Evolutionary conservation across 35 echinoderm and acorn worm species (phyloP), one percentile per base, ranked within the genome.

Genomic region (Amphiura filiformis): DNA sequence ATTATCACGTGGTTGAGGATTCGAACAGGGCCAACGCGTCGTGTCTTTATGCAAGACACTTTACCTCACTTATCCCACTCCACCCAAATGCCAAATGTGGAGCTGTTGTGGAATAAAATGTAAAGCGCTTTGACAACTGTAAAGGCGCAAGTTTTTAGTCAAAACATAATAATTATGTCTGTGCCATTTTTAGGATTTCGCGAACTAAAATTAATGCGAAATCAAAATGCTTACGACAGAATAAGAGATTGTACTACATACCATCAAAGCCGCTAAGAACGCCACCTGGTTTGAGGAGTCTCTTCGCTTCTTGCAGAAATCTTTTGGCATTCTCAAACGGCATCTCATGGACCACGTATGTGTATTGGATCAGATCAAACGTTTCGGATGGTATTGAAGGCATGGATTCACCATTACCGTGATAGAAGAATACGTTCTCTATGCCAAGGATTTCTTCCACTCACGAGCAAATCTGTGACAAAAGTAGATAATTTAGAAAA

Each of bases 271-370:
- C 89, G 42, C 89, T 85, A 52, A 91, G 82, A 11, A 57, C 83
- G 23, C 89, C 89, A 56, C 82, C 89, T 0, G 89, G 89, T 31
- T 38, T 78, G 40, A 91, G 77, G 20, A 91, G 64, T 42, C 89
- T 37, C 31, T 75, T 77, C 3, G 75, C 75, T 75, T 91, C 89
- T 15, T 78, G 37, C 1, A 91, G 42, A 35, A 91, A 65, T 36
- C 76, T 13, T 32, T 65, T 41, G 30, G 61, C 77, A 49, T 91
- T 91, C 31, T 35, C 31, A 31, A 37, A 52, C 34, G 89, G 89
- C 89, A 91, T 91, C 76, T 91, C 89, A 44, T 91, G 89, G 17
- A 91, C 64, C 0, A 91, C 89, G 75, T 91, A 91, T 3, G 82
- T 91, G 83, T 78, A 91, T 64, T 91, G 89, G 28, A 91, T 70